Evolutionary conservation across 2,797 vertebrate species (phyloP).

Genomic region (Iguana delicatissima): DNA sequence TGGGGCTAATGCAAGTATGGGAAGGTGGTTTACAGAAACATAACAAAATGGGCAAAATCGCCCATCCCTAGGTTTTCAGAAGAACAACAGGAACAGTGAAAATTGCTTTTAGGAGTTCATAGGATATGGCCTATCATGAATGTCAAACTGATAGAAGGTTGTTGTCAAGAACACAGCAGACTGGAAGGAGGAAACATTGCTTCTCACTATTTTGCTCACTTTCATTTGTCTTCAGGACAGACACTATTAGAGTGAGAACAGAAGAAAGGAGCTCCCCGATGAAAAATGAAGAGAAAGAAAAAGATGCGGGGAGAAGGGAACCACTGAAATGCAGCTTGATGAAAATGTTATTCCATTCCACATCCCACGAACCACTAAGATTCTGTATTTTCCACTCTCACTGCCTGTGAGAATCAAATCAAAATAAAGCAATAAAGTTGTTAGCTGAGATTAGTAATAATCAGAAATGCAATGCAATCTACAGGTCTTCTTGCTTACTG

Average conservation of each 20-base stretch:
- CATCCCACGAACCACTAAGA: neutral
- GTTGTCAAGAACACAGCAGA: neutral
- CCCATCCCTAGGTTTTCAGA: neutral
- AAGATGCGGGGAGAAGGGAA: neutral
- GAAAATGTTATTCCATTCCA: too few relatives aligned
- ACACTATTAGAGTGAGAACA: neutral
- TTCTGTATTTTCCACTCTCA: too few relatives aligned
- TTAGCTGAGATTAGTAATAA: too few relatives aligned
- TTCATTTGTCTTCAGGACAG: constrained; percentile 5
- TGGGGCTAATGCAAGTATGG: too few relatives aligned
- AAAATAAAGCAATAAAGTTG: too few relatives aligned
- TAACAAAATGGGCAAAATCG: too few relatives aligned
- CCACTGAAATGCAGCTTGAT: too few relatives aligned
- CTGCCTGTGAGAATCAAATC: neutral
- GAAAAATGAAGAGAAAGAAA: neutral
- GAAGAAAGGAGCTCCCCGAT: neutral
- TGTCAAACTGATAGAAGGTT: neutral
- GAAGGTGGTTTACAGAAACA: too few relatives aligned
- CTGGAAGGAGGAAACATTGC: constrained; percentile 5
- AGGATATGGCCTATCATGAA: neutral
- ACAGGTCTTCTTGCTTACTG: neutral
- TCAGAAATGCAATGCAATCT: neutral
- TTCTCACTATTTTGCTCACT: neutral
- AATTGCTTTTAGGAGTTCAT: neutral
- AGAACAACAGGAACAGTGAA: neutral